phyloP scores from a whole-genome alignment of 2,113 vertebrate genomes.

The Acinonyx jubatus region DNA sequence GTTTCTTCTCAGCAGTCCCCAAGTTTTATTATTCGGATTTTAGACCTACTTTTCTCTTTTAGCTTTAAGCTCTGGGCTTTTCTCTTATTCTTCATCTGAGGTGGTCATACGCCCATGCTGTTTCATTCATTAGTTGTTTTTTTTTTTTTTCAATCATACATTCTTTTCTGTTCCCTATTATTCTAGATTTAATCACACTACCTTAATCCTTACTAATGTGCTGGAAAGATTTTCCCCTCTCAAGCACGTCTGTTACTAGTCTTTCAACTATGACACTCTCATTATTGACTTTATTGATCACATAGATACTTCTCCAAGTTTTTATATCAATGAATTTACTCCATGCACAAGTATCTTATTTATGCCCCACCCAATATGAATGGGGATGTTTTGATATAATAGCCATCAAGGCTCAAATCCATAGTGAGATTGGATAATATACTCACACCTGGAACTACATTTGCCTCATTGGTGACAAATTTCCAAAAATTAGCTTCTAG shows the following conservation, averaged over 20 bases:
- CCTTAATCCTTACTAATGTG: not conserved
- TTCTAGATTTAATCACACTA: constrained; percentile 55
- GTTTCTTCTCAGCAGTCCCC: constrained; percentile 63
- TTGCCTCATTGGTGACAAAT: not conserved
- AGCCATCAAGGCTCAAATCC: not conserved
- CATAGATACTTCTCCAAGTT: not conserved
- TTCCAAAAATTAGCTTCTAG: constrained; percentile 10
- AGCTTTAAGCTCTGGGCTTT: constrained; percentile 39
- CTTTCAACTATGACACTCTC: not conserved
- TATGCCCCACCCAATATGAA: not conserved
- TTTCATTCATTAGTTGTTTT: constrained; percentile 62
- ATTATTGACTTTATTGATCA: not conserved
- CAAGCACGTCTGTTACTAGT: not conserved
- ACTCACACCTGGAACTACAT: not conserved
- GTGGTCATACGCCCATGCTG: constrained; percentile 13
- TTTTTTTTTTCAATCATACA: constrained; percentile 4
- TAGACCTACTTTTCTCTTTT: constrained; percentile 48
- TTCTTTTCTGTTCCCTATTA: constrained; percentile 22
- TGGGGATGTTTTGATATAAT: not conserved
- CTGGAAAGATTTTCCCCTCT: not conserved
- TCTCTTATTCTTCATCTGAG: constrained; percentile 24
- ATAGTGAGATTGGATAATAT: not conserved
- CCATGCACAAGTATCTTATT: not conserved
- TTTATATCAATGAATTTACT: not conserved
- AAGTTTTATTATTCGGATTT: constrained; percentile 49